These are phyloP conservation scores for Pasiphila rectangulata DNA, from an alignment of 2,888 invertebrate species.

Conservation along the genomic window DNA sequence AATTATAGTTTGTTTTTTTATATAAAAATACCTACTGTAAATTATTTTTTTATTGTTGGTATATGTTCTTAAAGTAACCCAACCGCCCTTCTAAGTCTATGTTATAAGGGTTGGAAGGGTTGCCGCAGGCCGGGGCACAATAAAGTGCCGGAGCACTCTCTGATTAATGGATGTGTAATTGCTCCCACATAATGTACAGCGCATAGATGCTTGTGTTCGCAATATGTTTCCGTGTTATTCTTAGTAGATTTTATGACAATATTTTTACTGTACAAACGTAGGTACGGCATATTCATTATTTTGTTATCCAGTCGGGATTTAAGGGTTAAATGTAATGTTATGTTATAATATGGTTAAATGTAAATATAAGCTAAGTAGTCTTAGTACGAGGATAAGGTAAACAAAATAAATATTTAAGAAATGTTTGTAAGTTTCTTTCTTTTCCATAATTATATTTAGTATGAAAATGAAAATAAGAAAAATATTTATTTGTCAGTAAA, in stretches of 20 bases:
- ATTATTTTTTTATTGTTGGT: background rate
- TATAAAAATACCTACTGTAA: too few relatives aligned
- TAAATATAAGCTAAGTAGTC: too few relatives aligned
- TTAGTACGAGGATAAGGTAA: too few relatives aligned
- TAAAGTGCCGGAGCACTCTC: slow-evolving; percentile 61
- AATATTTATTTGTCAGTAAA: too few relatives aligned
- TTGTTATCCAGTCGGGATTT: background rate
- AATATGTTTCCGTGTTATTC: slow-evolving; percentile 7
- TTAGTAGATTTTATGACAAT: background rate
- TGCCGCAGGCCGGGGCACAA: slow-evolving; percentile 61
- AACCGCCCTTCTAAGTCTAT: slow-evolving; percentile 2
- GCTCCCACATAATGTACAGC: slow-evolving; percentile 73
- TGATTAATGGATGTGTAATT: slow-evolving; percentile 76
- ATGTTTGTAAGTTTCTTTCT: too few relatives aligned
- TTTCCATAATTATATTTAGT: too few relatives aligned
- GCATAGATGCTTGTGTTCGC: slow-evolving; percentile 50
- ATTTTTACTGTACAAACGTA: too few relatives aligned
- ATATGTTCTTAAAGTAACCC: background rate
- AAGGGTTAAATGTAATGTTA: background rate
- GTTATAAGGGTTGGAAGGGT: slow-evolving; percentile 59
- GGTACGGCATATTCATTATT: too few relatives aligned
- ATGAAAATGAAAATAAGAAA: too few relatives aligned
- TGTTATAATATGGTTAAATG: background rate
- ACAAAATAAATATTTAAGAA: too few relatives aligned
- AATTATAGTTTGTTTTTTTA: too few relatives aligned